Conservation (phyloP, 2,113 vertebrate species). For the Salvelinus namaycush region DNA sequence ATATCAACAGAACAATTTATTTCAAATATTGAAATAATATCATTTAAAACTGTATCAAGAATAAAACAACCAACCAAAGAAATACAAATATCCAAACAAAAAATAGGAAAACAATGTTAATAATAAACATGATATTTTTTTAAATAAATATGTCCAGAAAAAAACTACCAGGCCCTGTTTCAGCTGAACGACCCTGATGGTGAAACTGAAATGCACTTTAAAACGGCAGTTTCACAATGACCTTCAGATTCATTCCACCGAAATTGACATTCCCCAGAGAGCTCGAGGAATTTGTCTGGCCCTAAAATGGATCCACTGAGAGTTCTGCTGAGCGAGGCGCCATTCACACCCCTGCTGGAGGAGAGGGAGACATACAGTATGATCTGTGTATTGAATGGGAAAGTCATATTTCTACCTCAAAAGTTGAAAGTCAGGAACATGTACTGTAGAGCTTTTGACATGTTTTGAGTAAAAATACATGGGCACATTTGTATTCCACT, state of each 20-base stretch:
- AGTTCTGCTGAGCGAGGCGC: not conserved
- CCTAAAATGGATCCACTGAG: constrained; percentile 9
- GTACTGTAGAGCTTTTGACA: not conserved
- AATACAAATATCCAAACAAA: constrained; percentile 48
- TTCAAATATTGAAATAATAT: constrained; percentile 63
- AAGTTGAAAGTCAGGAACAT: not conserved
- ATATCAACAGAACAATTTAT: constrained; percentile 61
- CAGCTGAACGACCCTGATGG: constrained; percentile 27
- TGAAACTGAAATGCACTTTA: constrained; percentile 19
- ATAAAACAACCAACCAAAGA: constrained; percentile 16
- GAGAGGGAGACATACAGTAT: not conserved
- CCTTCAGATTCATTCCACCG: constrained; percentile 15
- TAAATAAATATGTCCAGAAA: constrained; percentile 73
- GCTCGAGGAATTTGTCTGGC: constrained; percentile 16
- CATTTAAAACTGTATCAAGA: constrained; percentile 39
- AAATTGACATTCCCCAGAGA: not conserved
- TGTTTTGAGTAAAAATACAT: not conserved
- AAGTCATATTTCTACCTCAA: not conserved
- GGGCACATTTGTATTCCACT: not conserved
- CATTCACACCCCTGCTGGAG: constrained; percentile 1
- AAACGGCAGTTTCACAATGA: constrained; percentile 20
- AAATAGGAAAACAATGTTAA: constrained; percentile 40
- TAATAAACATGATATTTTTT: constrained; percentile 50
- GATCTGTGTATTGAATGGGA: not conserved
- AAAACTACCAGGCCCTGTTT: constrained; percentile 33